These are phyloP conservation scores for Percopsis transmontana DNA, from an alignment of 2,113 vertebrate genomes.

Conservation along the genomic window DNA sequence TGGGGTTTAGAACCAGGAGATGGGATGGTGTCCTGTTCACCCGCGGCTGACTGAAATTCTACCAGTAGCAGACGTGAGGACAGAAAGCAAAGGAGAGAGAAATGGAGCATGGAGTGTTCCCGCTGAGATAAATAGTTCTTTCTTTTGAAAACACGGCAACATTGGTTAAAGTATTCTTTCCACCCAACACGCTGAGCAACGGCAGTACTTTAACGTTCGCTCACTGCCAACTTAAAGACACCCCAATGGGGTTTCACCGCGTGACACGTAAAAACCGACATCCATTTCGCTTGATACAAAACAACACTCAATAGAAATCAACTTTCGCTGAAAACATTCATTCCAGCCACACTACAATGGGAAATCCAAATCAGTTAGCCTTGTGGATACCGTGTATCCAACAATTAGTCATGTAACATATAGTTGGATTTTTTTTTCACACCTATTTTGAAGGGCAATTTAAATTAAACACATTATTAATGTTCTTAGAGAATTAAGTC, in stretches of 20 bases:
- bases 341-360: constrained; percentile 51
- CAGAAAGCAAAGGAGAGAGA: constrained; percentile 4
- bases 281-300: background rate
- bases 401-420: constrained; percentile 83
- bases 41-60: constrained; percentile 58
- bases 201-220: background rate
- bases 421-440: constrained; percentile 84
- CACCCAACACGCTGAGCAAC: background rate
- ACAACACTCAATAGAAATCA: constrained; percentile 1
- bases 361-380: constrained; percentile 80
- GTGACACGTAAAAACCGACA: background rate
- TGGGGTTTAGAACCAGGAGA: constrained; percentile 14
- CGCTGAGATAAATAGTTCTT: constrained; percentile 55
- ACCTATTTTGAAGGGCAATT: constrained; percentile 82
- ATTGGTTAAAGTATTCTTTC: constrained; percentile 40
- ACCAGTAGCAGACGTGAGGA: constrained; percentile 6
- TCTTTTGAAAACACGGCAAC: constrained; percentile 22
- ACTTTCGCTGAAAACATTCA: constrained; percentile 18
- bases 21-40: constrained; percentile 51
- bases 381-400: constrained; percentile 97
- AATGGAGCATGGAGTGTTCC: constrained; percentile 20
- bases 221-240: background rate
- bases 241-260: background rate
- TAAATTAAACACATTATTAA: constrained; percentile 66
- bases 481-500: constrained; percentile 58